phyloP scores from a whole-genome alignment of 1,140 invertebrate genomes.

The Drosophila nasuta region DNA sequence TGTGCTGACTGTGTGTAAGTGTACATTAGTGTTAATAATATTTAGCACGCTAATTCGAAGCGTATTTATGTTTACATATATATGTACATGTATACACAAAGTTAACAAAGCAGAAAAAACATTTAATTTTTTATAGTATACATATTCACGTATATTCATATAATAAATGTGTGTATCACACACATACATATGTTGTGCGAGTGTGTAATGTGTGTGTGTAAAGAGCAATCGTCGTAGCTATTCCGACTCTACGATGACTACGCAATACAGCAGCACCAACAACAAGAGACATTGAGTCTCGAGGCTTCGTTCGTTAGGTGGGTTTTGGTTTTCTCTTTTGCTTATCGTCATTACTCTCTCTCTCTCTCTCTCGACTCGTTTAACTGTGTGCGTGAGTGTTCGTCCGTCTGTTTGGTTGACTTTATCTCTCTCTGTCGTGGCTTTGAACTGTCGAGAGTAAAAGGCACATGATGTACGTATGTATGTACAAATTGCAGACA shows the following conservation, averaged over 20 bases:
- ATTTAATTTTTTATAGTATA: conserved; percentile 63
- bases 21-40: conserved; percentile 46
- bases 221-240: conserved; percentile 75
- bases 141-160: conserved; percentile 74
- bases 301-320: conserved; percentile 42
- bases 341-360: conserved; percentile 46
- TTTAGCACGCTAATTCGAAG: conserved; percentile 44
- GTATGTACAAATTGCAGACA: conserved; percentile 4
- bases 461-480: conserved; percentile 46
- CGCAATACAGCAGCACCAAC: conserved; percentile 79
- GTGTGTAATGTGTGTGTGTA: conserved; percentile 35
- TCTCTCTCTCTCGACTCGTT: conserved; percentile 15
- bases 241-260: conserved; percentile 78
- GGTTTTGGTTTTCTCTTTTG: conserved; percentile 50
- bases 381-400: conserved; percentile 19
- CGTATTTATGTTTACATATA: conserved; percentile 29
- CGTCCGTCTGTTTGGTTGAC: conserved; percentile 27
- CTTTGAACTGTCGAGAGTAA: conserved; percentile 37
- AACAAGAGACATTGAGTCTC: conserved; percentile 59
- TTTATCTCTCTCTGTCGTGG: conserved; percentile 23
- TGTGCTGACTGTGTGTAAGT: conserved; percentile 36
- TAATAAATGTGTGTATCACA: conserved; percentile 57
- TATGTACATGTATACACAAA: conserved; percentile 19
- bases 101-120: conserved; percentile 50
- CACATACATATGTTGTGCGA: conserved; percentile 38